Evolutionary conservation across 2,113 vertebrate species (phyloP), one percentile per base, ranked within the genome.

Genomic region (Oncorhynchus tshawytscha): DNA sequence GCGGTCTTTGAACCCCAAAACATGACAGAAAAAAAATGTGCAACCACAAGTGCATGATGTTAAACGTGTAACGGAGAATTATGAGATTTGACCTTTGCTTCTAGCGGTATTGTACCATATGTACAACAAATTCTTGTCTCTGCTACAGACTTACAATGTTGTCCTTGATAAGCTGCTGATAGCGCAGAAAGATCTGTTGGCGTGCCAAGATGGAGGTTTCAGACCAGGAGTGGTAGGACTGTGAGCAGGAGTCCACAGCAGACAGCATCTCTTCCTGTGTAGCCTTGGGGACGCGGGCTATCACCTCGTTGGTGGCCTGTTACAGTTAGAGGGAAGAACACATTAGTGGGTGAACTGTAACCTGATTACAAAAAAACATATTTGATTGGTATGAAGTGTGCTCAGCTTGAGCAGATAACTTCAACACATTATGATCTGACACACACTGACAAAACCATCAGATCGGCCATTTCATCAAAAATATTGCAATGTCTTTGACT

Each of bases 121-220:
- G 5, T 54, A 54, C 51, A 18, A 25, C 4, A 49, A 31, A 45
- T 8, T 69, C 3, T 60, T 73, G 13, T 54, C 73, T 73, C 8
- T 73, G 29, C 22, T 9, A 22, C 6, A 71, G 71, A 87, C 95
- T 95, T 91, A 99, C 98, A 93, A 98, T 94, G 85, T 99, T 99
- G 82, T 98, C 96, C 88, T 98, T 99, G 93, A 99, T 99, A 75
- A 99, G 95, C 75, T 96, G 96, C 81, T 99, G 98, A 85, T 99
- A 99, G 75, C 95, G 95, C 39, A 99, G 92, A 68, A 99, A 96
- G 84, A 99, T 81, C 88, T 99, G 97, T 89, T 99, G 97, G 24
- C 97, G 94, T 71, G 93, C 90, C 85, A 99, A 87, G 85, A 99
- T 86, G 16, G 98, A 99, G 0, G 95, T 97, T 78, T 97, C 95